Base-by-base conservation (phyloP, 2,113 vertebrate genomes). In the Tachuris rubrigastra region DNA sequence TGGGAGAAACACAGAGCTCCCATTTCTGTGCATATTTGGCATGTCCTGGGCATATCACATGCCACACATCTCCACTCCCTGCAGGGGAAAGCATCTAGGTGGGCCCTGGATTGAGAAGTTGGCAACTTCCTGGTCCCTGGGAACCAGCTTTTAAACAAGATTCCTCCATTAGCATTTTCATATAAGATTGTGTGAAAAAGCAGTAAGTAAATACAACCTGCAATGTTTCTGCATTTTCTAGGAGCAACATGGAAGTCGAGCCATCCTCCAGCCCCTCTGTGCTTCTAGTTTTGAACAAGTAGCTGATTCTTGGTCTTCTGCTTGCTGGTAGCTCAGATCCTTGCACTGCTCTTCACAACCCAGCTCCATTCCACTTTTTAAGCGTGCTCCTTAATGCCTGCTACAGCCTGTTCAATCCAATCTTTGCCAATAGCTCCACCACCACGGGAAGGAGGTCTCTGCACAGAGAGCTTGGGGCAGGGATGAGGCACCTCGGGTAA, bases 71-170 rank as follows among this genome's bases (percentile, higher is more conserved):
- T 47, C 71, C 8, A 0, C 12, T 33, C 27, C 21, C 33, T n/a
- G 41, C 53, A 46, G 25, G 5, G 16, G 31, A 28, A 27, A 27
- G 17, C 37, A 83, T 44, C 39, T 20, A n/a, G 14, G 19, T 52
- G 63, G 25, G 44, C 20, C 24, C 14, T 6, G 3, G 0, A 4
- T 22, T 14, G 46, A 53, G 28, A 68, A 16, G 3, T 0, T 7
- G 6, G 19, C n/a, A 41, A 21, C 23, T 86, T 67, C 47, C 67
- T 58, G 19, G 19, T 41, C 10, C n/a, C 25, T 27, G 6, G 8
- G 21, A 37, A 49, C 12, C 19, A 78, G 5, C 63, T 67, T 76
- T 68, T 18, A 81, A 90, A 50, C 31, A 68, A 5, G 35, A 28
- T 17, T 42, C 16, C 37, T 72, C 62, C 27, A 11, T 35, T 44